Evolutionary conservation across 2,797 vertebrate genomes (phyloP), one percentile per base, ranked within the genome.

Genomic region (Esox masquinongy): DNA sequence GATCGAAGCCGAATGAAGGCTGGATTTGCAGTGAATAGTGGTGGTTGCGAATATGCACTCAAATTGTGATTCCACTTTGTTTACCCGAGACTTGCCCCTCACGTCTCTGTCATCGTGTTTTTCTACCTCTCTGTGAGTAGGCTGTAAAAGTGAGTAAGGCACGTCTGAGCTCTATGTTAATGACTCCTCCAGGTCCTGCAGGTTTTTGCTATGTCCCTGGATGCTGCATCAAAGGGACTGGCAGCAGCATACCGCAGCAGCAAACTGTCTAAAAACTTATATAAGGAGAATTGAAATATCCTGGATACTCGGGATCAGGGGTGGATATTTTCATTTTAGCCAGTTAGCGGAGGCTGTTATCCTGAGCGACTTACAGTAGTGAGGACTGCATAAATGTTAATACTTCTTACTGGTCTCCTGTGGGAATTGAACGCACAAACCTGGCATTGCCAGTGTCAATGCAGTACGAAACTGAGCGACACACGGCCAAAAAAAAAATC

Each of bases 91-190:
- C 24, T 24, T 61, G 22, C 56, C 9, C 11, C 22, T 24, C n/a
- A 4, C 3, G 4, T 61, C 4, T 61, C 53, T 59, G n/a, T 59
- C 56, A 61, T 26, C 12, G 22, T 59, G 1, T 59, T 59, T n/a
- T 59, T 59, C n/a, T 59, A 59, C 56, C 56, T 59, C 56, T 59
- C 56, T 59, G n/a, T n/a, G 6, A 61, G 56, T 61, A 26, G 22
- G 56, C 22, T 61, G 14, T 61, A 61, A 61, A 24, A 26, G n/a
- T 24, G 22, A 61, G 11, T 61, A 61, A 24, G 56, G 22, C 22
- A 24, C 22, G 22, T 61, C 22, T 61, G 56, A 26, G 22, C 56
- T 24, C 56, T 14, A 24, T 61, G 56, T 24, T 61, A 22, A 61
- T 61, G 11, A 26, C 22, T 61, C 22, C 24, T 24, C 56, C 56